A percentile compares a stretch with the other conserved stretches of the same genome.
Conservation (phyloP, 2,797 vertebrate genomes). For the Myioborus miniatus region DNA sequence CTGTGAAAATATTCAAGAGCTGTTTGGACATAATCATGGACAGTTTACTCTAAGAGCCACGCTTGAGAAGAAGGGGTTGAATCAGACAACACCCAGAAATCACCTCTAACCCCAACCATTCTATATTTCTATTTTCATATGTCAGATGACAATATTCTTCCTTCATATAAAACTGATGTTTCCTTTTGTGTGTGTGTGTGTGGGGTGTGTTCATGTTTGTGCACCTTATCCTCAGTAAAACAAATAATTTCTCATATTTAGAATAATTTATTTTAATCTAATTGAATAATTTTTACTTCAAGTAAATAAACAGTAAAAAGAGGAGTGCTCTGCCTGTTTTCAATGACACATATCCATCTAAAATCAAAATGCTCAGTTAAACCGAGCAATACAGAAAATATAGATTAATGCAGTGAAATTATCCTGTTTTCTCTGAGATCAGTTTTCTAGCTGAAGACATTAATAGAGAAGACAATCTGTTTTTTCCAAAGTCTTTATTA, state of each 20-base stretch:
- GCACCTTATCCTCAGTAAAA: background rate
- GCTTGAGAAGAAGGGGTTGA: background rate
- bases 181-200: background rate
- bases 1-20: background rate
- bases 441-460: background rate
- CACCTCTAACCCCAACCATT: background rate
- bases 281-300: background rate
- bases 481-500: background rate
- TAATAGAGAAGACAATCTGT: background rate
- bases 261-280: background rate
- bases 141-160: background rate
- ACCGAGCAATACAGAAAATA: background rate
- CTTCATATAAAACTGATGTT: background rate
- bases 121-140: background rate
- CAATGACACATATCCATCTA: background rate
- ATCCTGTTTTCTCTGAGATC: background rate
- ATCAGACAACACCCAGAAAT: background rate
- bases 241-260: background rate
- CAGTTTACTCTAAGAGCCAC: rapidly evolving
- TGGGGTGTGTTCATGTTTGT: too few species aligned
- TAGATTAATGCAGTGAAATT: background rate
- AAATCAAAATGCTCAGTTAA: background rate
- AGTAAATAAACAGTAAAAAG: background rate
- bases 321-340: background rate
- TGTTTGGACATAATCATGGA: background rate